Evolutionary conservation across 2,888 invertebrate genomes (phyloP).

Genomic region (Napeogenes inachia): DNA sequence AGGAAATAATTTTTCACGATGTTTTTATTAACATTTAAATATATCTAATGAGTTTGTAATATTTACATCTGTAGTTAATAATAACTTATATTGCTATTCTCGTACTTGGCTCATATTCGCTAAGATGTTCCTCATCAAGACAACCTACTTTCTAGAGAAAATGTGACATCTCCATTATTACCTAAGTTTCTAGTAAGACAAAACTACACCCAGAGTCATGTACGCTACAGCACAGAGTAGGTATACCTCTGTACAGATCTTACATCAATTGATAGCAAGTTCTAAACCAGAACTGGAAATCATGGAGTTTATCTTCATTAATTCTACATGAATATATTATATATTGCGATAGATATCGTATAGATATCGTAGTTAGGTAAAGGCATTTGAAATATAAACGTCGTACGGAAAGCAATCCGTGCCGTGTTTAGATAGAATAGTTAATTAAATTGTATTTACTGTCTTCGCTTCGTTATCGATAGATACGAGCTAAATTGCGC

Average conservation of each 20-base stretch:
- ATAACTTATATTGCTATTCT: slow-evolving; percentile 33
- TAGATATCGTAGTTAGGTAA: too few species aligned
- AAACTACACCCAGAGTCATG: slow-evolving; percentile 19
- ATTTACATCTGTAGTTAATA: not conserved
- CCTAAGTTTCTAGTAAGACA: slow-evolving; percentile 32
- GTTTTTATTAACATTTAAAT: too few species aligned
- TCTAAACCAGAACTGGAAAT: too few species aligned
- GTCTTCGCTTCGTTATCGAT: slow-evolving; percentile 26
- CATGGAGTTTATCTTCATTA: too few species aligned
- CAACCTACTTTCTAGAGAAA: slow-evolving; percentile 60
- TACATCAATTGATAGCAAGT: too few species aligned
- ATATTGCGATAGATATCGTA: too few species aligned
- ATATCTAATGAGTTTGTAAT: too few species aligned
- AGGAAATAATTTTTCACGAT: too few species aligned
- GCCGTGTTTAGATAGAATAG: not conserved
- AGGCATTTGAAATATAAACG: not conserved
- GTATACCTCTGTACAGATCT: not conserved
- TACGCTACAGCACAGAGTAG: slow-evolving; percentile 1
- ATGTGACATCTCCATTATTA: slow-evolving; percentile 44
- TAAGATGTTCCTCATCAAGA: slow-evolving; percentile 47
- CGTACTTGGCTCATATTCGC: slow-evolving; percentile 40
- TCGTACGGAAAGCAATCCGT: not conserved
- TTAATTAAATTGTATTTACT: slow-evolving; percentile 21
- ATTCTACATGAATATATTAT: too few species aligned
- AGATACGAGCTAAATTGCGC: slow-evolving; percentile 21